Conservation (phyloP, 2,888 invertebrate species). For the Troides aeacus region DNA sequence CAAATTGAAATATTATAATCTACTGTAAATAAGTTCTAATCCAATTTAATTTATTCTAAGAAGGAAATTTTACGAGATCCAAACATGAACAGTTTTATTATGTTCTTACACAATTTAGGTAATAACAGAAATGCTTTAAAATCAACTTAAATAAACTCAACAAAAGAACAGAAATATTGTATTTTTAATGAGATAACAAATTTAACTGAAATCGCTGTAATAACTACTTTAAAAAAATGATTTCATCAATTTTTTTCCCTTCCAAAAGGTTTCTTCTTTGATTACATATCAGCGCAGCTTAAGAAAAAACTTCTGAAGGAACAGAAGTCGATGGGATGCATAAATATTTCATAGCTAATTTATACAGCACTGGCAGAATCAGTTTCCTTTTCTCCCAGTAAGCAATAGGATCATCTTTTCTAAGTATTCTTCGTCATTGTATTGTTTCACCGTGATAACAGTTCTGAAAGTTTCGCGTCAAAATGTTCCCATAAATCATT, state of each 20-base stretch:
- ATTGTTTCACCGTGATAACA: slow-evolving; percentile 5
- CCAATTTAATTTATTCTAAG: slow-evolving; percentile 8
- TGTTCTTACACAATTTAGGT: slow-evolving; percentile 7
- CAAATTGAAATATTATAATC: slow-evolving; percentile 7
- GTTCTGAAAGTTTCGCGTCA: too few relatives aligned
- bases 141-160: slow-evolving; percentile 2
- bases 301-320: slow-evolving; percentile 13
- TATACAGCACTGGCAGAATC: not conserved
- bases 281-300: slow-evolving; percentile 1
- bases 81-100: not conserved
- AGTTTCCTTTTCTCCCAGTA: slow-evolving; percentile 11
- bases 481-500: slow-evolving; percentile 19
- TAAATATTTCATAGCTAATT: slow-evolving; percentile 18
- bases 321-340: slow-evolving; percentile 17
- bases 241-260: slow-evolving; percentile 5
- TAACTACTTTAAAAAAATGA: slow-evolving; percentile 15
- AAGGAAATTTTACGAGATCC: slow-evolving; percentile 8
- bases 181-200: slow-evolving; percentile 11
- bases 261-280: not conserved
- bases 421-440: slow-evolving; percentile 4
- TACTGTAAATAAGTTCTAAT: not conserved
- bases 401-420: slow-evolving; percentile 12
- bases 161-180: not conserved
- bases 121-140: slow-evolving; percentile 5
- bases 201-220: slow-evolving; percentile 10